A percentile compares a stretch with the other conserved stretches of the same genome.
These are phyloP conservation scores for Dichetophora obliterata DNA, from an alignment of 2,888 invertebrate species.

Conservation along the genomic window DNA sequence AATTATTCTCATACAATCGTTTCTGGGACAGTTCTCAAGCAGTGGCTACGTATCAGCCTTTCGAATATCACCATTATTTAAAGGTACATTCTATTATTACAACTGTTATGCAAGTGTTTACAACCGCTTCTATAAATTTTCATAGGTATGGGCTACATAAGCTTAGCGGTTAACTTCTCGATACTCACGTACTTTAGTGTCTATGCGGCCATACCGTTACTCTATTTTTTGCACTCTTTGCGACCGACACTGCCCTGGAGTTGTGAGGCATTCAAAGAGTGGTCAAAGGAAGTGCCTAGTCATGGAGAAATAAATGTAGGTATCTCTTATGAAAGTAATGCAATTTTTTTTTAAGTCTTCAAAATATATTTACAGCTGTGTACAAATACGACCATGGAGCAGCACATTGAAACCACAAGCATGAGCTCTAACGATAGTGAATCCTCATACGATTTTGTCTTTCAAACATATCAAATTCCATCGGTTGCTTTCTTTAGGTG, in stretches of 20 bases:
- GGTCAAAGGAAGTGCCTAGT: constrained; percentile 38
- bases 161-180: constrained; percentile 82
- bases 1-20: constrained; percentile 86
- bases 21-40: constrained; percentile 88
- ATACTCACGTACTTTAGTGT: constrained; percentile 85
- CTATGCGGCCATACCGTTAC: constrained; percentile 84
- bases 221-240: constrained; percentile 81
- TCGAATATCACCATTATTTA: constrained; percentile 85
- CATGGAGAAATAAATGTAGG: not conserved
- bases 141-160: constrained; percentile 87
- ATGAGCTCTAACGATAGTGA: not conserved
- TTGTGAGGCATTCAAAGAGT: constrained; percentile 73
- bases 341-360: not conserved
- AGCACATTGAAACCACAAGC: not conserved
- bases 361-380: not conserved
- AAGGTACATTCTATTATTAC: constrained; percentile 74
- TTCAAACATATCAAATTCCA: too few relatives aligned
- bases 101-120: too few relatives aligned
- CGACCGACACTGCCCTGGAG: constrained; percentile 82
- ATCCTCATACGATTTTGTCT: too few relatives aligned
- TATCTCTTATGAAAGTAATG: too few relatives aligned
- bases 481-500: too few relatives aligned
- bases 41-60: constrained; percentile 86
- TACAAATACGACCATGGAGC: not conserved
- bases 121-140: not conserved